Evolutionary conservation across 2,888 invertebrate genomes (phyloP).

Genomic region (Napeogenes inachia): DNA sequence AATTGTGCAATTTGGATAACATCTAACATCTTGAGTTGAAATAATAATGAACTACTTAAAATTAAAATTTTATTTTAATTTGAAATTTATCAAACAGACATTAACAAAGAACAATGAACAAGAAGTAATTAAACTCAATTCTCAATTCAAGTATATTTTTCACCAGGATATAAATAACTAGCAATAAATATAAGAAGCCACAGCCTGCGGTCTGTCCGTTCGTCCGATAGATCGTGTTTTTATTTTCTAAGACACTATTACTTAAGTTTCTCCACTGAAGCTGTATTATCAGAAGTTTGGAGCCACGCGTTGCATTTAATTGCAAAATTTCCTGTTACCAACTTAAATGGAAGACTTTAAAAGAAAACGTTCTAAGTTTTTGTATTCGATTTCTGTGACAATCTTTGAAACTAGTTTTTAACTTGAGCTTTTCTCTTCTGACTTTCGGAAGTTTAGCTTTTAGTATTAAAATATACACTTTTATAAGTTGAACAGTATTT

Average conservation of each 20-base stretch:
- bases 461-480: too few relatives aligned
- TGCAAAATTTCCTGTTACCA: conserved; percentile 35
- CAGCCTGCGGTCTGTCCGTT: conserved; percentile 14
- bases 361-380: conserved; percentile 20
- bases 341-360: conserved; percentile 27
- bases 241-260: conserved; percentile 31
- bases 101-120: too few relatives aligned
- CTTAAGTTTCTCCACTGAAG: conserved; percentile 31
- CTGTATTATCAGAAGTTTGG: conserved; percentile 28
- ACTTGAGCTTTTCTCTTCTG: background rate
- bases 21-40: too few relatives aligned
- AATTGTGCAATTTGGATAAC: too few relatives aligned
- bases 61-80: too few relatives aligned
- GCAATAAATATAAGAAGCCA: conserved; percentile 4
- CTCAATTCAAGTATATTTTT: background rate
- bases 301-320: conserved; percentile 35
- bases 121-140: too few relatives aligned
- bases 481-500: too few relatives aligned
- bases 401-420: conserved; percentile 8
- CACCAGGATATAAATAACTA: background rate
- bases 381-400: conserved; percentile 13
- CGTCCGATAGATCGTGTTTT: conserved; percentile 28
- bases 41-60: too few relatives aligned
- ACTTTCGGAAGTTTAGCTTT: too few relatives aligned
- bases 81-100: too few relatives aligned